Evolutionary conservation across 2,888 invertebrate species (phyloP).

Genomic region (Myathropa florea): DNA sequence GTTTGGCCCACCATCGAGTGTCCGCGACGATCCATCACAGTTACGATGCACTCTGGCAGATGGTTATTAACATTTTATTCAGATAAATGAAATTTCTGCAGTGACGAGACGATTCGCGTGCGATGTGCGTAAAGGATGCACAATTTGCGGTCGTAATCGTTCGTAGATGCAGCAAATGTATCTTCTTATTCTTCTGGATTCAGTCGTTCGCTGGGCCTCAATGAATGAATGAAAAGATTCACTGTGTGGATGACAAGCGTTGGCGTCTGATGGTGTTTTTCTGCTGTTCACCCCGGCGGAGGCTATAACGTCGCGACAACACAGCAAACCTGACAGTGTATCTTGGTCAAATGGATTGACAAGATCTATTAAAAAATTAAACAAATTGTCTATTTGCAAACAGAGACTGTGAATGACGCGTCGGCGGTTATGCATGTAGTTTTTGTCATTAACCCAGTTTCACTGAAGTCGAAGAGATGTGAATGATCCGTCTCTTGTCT

Average conservation of each 20-base stretch:
- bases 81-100: constrained; percentile 46
- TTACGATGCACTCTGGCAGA: constrained; percentile 37
- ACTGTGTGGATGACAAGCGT: constrained; percentile 9
- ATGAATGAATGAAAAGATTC: constrained; percentile 54
- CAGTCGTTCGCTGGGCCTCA: neutral
- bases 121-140: constrained; percentile 64
- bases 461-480: neutral
- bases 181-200: constrained; percentile 34
- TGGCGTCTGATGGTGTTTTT: neutral
- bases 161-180: constrained; percentile 26
- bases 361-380: constrained; percentile 61
- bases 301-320: no score
- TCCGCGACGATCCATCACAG: constrained; percentile 39
- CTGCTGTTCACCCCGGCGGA: neutral
- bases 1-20: constrained; percentile 23
- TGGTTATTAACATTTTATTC: constrained; percentile 58
- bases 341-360: neutral
- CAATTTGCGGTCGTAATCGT: constrained; percentile 47
- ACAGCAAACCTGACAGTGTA: no score
- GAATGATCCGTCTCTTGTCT: no score
- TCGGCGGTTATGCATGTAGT: constrained; percentile 3
- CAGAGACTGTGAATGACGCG: neutral
- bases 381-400: constrained; percentile 59
- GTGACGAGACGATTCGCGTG: constrained; percentile 6
- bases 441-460: constrained; percentile 66